phyloP scores from a whole-genome alignment of 1,140 invertebrate genomes.

The Lasaia peninsularis region DNA sequence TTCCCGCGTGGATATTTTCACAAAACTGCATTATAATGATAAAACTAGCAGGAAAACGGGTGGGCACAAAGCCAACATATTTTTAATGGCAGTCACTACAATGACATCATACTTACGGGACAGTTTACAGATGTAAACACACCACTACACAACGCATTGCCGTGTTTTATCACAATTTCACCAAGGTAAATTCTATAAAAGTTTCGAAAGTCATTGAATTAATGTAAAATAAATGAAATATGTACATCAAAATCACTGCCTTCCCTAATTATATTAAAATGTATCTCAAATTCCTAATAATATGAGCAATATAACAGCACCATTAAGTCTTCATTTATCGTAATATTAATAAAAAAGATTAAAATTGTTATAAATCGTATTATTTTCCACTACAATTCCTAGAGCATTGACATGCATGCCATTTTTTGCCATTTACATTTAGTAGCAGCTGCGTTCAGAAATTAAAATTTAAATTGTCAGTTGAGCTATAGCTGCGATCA shows the following conservation, averaged over 20 bases:
- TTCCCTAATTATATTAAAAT: constrained; percentile 50
- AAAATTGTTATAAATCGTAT: constrained; percentile 40
- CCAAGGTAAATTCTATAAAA: not conserved
- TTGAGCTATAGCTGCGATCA: constrained; percentile 42
- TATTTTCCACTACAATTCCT: constrained; percentile 55
- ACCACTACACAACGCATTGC: constrained; percentile 49
- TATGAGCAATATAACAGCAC: constrained; percentile 39
- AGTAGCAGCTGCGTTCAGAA: constrained; percentile 57
- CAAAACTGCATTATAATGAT: constrained; percentile 57
- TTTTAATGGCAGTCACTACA: constrained; percentile 69
- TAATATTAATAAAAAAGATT: constrained; percentile 28
- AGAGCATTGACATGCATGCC: constrained; percentile 70
- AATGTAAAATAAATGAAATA: constrained; percentile 37
- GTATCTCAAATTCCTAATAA: not conserved
- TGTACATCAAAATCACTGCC: constrained; percentile 48
- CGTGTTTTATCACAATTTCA: constrained; percentile 28
- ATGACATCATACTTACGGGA: constrained; percentile 75
- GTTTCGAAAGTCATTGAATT: constrained; percentile 21
- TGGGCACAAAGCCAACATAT: constrained; percentile 74
- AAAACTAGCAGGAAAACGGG: constrained; percentile 64
- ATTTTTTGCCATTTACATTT: constrained; percentile 59
- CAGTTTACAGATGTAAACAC: constrained; percentile 73
- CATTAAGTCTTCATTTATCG: constrained; percentile 29
- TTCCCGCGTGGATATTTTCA: constrained; percentile 58
- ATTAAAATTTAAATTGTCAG: constrained; percentile 37